Base-by-base conservation (phyloP, 2,888 invertebrate genomes). In the Adela reaumurella region DNA sequence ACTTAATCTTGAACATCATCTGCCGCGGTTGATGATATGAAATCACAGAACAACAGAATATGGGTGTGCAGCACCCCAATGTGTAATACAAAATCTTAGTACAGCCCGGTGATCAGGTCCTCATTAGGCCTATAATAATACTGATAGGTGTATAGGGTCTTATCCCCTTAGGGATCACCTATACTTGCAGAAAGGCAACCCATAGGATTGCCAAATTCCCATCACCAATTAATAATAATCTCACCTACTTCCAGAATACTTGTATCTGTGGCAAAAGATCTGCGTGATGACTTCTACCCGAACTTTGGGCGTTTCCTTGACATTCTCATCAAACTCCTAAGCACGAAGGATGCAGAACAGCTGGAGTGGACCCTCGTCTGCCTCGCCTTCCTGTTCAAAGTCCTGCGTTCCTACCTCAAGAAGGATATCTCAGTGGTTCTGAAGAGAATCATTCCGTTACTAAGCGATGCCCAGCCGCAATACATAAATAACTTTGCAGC, bases 401-500 rank as follows among this genome's bases (percentile, higher is more conserved):
- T 89, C 46, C 76, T 96, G 14, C 93, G 94, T 83, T 83, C 91
- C 17, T 87, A 88, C 59, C 77, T 97, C 48, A 84, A 92, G 20
- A 89, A 88, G 57, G 90, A 95, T 63, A 84, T 95, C 45, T 82
- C 84, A 45, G 76, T 81, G 14, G 85, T 94, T 0, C 84, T 92
- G 54, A 83, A 84, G 54, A 79, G 84, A 45, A 81, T 92, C 8
- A 65, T 92, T 29, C 92, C 93, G 0, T 70, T 97, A 4, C 67
- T 97, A 35, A 88, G 89, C 57, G 87, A 88, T 47, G 76, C 80
- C n/a, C 86, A 88, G 59, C 91, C 92, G 19, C 84, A 85, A 53
- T 94, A 95, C 63, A 87, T 97, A 18, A 89, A 91, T 56, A 90
- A 90, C 61, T 98, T 97, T 83, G 95, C 97, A 3, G 94, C 95